phyloP scores from a whole-genome alignment of 37 sponge, comb jelly and placozoan species.

The Agelas oroides region DNA sequence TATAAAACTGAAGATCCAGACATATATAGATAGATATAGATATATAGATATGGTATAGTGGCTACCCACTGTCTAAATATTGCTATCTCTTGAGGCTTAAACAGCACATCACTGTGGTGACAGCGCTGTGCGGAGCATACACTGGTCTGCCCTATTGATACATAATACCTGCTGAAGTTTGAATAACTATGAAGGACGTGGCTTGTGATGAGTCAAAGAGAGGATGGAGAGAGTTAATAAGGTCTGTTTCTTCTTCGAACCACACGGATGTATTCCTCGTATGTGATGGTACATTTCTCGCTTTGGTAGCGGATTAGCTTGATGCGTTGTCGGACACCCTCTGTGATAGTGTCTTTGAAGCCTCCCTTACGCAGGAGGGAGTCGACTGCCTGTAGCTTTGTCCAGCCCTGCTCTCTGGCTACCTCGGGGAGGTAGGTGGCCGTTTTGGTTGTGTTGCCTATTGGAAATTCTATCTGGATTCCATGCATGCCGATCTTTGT shows the following conservation, averaged over 20 bases:
- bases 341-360: slow-evolving; percentile 77
- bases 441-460: slow-evolving; percentile 43
- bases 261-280: slow-evolving; percentile 75
- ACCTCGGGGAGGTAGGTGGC: slow-evolving; percentile 99
- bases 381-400: slow-evolving; percentile 85
- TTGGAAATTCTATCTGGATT: slow-evolving; percentile 91
- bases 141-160: no score
- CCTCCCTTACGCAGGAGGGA: slow-evolving; percentile 93
- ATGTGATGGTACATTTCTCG: slow-evolving; percentile 82
- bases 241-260: slow-evolving; percentile 40
- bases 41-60: no score
- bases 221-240: slow-evolving; percentile 15
- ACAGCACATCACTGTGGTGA: no score
- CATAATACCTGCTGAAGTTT: no score
- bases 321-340: slow-evolving; percentile 65
- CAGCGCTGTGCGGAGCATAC: no score
- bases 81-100: no score
- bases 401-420: slow-evolving; percentile 96
- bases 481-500: slow-evolving; percentile 93
- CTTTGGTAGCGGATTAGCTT: slow-evolving; percentile 85
- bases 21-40: no score
- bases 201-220: no score
- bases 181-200: no score
- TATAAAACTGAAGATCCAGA: no score
- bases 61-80: no score